These are phyloP conservation scores for Boloria selene DNA, from an alignment of 2,888 invertebrate species.

Conservation along the genomic window DNA sequence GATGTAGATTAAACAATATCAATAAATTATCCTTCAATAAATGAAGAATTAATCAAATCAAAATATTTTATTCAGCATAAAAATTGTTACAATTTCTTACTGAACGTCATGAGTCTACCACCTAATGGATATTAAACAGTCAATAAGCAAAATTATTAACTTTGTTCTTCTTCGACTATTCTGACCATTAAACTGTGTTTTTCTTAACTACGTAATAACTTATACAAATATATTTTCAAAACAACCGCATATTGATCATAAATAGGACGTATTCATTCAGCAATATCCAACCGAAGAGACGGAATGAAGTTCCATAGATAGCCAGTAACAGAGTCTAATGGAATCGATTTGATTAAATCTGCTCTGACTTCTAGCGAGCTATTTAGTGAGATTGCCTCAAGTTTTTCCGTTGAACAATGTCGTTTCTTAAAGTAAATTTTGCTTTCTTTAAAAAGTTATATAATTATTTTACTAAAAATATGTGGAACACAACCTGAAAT, in stretches of 20 bases:
- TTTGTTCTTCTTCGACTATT: too few relatives aligned
- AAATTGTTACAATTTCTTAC: too few relatives aligned
- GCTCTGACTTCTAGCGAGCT: slow-evolving; percentile 8
- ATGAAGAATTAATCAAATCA: too few relatives aligned
- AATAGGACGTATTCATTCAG: slow-evolving; percentile 5
- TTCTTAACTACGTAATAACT: background rate
- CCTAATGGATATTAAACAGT: too few relatives aligned
- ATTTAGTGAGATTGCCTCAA: slow-evolving; percentile 9
- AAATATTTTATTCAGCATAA: too few relatives aligned
- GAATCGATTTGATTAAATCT: slow-evolving; percentile 15
- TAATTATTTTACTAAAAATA: background rate
- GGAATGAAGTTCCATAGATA: slow-evolving; percentile 7
- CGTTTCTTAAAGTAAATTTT: background rate
- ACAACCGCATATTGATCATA: background rate
- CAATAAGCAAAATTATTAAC: too few relatives aligned
- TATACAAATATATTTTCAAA: background rate
- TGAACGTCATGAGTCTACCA: too few relatives aligned
- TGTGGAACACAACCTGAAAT: background rate
- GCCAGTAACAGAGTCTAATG: slow-evolving; percentile 6
- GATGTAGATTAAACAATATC: too few relatives aligned
- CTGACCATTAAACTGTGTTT: background rate
- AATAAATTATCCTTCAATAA: too few relatives aligned
- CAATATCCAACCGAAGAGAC: slow-evolving; percentile 1
- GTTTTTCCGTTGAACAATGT: background rate
- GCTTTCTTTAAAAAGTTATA: background rate